Evolutionary conservation across 2,113 vertebrate genomes (phyloP), one percentile per base, ranked within the genome.

Genomic region (Lophura nycthemera): DNA sequence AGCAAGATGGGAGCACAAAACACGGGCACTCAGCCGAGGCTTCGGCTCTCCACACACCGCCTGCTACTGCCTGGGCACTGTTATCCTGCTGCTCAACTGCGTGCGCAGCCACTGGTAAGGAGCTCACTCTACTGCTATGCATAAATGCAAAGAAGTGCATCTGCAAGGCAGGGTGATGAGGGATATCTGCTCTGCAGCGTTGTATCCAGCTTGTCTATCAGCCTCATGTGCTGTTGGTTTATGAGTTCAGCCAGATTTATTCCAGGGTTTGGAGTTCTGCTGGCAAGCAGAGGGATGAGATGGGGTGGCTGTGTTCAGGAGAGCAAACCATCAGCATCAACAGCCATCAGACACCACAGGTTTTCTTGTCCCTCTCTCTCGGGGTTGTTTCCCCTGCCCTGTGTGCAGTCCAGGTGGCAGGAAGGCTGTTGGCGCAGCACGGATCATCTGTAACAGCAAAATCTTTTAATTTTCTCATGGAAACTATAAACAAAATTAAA

Each of bases 1-100:
- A 32, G 99, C 98, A 7, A 97, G 98, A 95, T 99, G 99, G 99
- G 99, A 99, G 75, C 98, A 99, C 95, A 98, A 88, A 43, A 99
- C 98, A 0, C 97, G 90, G 60, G 94, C 95, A 0, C 97, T 99
- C 90, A 98, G 98, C 82, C 94, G 47, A 65, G 61, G 98, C 80
- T 98, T 98, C 1, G 97, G 98, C 11, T 98, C 98, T 52, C 98
- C 99, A 0, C 94, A 69, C 29, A 11, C 96, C 77, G 99, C 98
- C 88, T 99, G 99, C 90, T 99, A 98, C 97, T 95, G 90, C 90
- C 97, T 99, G 85, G 99, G 98, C 0, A 32, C 94, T 0, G 57
- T 97, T 80, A 98, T 99, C 93, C 81, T 99, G 76, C 65, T 98
- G 36, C 98, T 99, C 66, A 99, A 99, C 56, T 71, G 98, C 4